A percentile compares a stretch with the other conserved stretches of the same genome.
Evolutionary conservation across 2,888 invertebrate genomes (phyloP).

Genomic region (Ophioninae sp.): DNA sequence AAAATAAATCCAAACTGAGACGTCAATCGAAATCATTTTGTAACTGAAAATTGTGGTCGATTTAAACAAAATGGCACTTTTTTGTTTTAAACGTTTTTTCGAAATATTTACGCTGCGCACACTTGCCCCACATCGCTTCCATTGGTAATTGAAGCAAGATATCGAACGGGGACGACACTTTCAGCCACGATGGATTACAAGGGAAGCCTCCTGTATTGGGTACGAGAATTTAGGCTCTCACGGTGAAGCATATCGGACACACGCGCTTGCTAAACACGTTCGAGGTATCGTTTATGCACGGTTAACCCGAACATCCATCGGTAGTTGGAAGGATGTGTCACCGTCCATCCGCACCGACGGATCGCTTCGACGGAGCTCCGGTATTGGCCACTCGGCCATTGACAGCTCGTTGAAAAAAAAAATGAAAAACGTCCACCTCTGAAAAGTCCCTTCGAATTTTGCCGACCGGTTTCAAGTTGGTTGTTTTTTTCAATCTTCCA

Average conservation of each 20-base stretch:
- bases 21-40: too few species aligned
- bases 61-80: too few species aligned
- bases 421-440: background rate
- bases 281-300: conserved; percentile 62
- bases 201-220: conserved; percentile 11
- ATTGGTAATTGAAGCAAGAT: conserved; percentile 9
- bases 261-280: conserved; percentile 57
- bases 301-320: conserved; percentile 63
- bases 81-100: too few species aligned
- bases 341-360: conserved; percentile 48
- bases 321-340: conserved; percentile 55
- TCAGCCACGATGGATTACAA: conserved; percentile 20
- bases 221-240: conserved; percentile 33
- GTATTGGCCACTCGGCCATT: conserved; percentile 8
- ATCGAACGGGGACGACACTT: conserved; percentile 32
- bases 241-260: conserved; percentile 22
- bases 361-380: background rate
- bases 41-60: too few species aligned
- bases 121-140: too few species aligned
- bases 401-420: background rate
- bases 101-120: too few species aligned
- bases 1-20: too few species aligned
- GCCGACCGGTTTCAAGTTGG: background rate
- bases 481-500: background rate
- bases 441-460: background rate